Evolutionary conservation across 2,888 invertebrate genomes (phyloP).

Genomic region (Dicroscelio sp.): DNA sequence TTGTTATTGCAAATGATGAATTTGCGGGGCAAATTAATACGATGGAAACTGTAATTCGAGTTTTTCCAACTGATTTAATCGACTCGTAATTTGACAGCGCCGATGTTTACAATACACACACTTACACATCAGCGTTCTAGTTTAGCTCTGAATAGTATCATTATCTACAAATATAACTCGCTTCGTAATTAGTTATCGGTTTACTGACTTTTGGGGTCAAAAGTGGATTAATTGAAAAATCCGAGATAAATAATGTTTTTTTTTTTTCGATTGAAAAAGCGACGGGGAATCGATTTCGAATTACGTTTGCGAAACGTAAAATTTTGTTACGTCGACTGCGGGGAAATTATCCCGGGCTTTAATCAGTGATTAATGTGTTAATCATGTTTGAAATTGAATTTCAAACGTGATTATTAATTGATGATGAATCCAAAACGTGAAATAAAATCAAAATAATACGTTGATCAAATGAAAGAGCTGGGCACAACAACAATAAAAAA

Average conservation of each 20-base stretch:
- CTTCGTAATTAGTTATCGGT: slow-evolving; percentile 78
- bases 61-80: slow-evolving; percentile 68
- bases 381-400: too few species aligned
- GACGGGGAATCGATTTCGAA: slow-evolving; percentile 1
- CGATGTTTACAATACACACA: slow-evolving; percentile 66
- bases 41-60: slow-evolving; percentile 48
- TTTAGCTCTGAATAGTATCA: slow-evolving; percentile 73
- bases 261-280: slow-evolving; percentile 27
- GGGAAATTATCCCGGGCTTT: too few species aligned
- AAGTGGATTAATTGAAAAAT: slow-evolving; percentile 73
- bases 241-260: slow-evolving; percentile 47
- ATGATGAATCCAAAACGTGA: too few species aligned
- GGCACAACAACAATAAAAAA: too few species aligned
- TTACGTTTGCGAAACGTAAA: not conserved
- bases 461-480: too few species aligned
- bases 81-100: slow-evolving; percentile 65
- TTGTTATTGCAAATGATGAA: slow-evolving; percentile 45
- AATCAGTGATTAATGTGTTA: too few species aligned
- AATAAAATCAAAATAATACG: too few species aligned
- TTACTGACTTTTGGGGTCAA: slow-evolving; percentile 77
- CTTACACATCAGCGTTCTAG: slow-evolving; percentile 64
- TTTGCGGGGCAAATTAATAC: slow-evolving; percentile 15
- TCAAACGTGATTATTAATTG: too few species aligned
- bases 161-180: slow-evolving; percentile 77
- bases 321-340: not conserved